Evolutionary conservation across 2,888 invertebrate species (phyloP), one percentile per base, ranked within the genome.

Genomic region (Leptodirus hochenwartii): DNA sequence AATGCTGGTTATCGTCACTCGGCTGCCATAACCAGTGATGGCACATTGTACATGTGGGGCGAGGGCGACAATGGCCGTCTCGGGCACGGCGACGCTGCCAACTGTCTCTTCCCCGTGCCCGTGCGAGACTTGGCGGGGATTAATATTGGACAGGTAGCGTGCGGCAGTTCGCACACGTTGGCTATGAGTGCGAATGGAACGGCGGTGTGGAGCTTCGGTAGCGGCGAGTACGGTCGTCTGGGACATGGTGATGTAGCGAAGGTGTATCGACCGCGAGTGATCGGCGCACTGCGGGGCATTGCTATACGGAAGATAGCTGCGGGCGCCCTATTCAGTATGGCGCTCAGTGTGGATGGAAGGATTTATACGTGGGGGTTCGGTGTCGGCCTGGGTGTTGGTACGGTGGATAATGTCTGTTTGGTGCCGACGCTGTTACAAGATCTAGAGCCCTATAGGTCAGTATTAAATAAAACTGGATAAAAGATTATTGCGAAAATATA

Each of bases 331-430:
- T 62, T 62, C 41, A 63, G 64, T 0, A 50, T 66, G 42, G 64
- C 63, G 9, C 45, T 66, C 15, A 62, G 12, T 10, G n/a, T 10
- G 8, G 25, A n/a, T 8, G 17, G 25, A 20, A 12, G 51, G 50
- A 49, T 69, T n/a, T 66, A 64, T 43, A 61, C 62, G 0, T 71
- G 70, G 69, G 71, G 71, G 9, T 61, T 59, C 41, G 69, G 69
- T 2, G 58, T 66, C 1, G 62, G 65, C 40, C 47, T 69, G n/a
- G 69, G 69, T 5, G 53, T 62, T 41, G 65, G 66, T 4, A 57
- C 62, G 2, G 54, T 62, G 4, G 69, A 69, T 38, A 58, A 62
- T 2, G 63, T 64, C 23, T 57, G 59, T 17, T 48, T 66, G 9
- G 47, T 58, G 14, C 71, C 70, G 2, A 52, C 62, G 13, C 48